Evolutionary conservation across 1,140 invertebrate species (phyloP), one percentile per base, ranked within the genome.

Genomic region (Hormaphis cornu): DNA sequence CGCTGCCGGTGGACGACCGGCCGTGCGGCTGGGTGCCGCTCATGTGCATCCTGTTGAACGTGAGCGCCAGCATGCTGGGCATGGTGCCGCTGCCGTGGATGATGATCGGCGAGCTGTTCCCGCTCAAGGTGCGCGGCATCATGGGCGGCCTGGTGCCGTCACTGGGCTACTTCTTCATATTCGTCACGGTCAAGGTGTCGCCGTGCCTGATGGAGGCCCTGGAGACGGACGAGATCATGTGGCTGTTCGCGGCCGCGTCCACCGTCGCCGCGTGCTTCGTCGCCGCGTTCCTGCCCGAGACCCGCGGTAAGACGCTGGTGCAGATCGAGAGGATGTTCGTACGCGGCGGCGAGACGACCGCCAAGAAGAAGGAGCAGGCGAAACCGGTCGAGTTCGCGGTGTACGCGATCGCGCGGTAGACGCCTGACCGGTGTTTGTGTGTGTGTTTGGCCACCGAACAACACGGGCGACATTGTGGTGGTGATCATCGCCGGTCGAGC

Each of bases 61-160:
- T 89, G 0, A 84, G 83, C 2, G 84, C 85, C 71, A 87, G 85
- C 30, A 89, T 88, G 86, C 80, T 87, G 4, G 87, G 87, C 0
- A 87, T 86, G 74, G 75, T 89, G 0, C 87, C 87, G 24, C 77
- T 89, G 7, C 87, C 87, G 0, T 89, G 86, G 86, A 84, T 89
- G 2, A 85, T 89, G 83, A 86, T 83, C 0, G 86, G 86, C 0
- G 87, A 89, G 75, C 73, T 88, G n/a, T 89, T 87, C 72, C 86
- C 87, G 2, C 77, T 87, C 42, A 80, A 82, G 54, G 85, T 86
- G 14, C 79, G 87, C 69, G 85, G 86, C 1, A 80, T 86, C 1
- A 82, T 87, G 80, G 83, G 85, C 1, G 87, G 87, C 0, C 74
- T 87, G 0, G 87, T 87, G 0, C 83, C 86, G 0, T 86, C 86